Base-by-base conservation (phyloP, 1,140 invertebrate species). In the Bombus turneri region DNA sequence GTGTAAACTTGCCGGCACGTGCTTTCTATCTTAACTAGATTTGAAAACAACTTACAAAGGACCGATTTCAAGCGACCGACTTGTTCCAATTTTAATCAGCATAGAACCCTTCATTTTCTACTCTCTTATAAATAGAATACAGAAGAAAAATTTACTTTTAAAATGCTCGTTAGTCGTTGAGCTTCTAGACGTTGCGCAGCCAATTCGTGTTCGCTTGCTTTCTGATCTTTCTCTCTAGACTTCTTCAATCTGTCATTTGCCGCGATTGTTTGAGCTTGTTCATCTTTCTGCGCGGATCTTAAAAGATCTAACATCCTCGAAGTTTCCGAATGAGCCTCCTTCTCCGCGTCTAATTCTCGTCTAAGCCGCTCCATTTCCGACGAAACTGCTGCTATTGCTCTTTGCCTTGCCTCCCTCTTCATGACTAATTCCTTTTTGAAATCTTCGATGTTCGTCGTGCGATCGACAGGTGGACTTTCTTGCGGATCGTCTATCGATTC, bases 311-410 rank as follows among this genome's bases (percentile, higher is more conserved):
- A 77, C 12, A 93, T 83, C 77, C 87, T 93, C 0, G 91, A 93
- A 10, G 94, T 95, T 83, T 95, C 93, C 43, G 92, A 93, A 90
- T 95, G 94, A 22, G 94, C 94, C n/a, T 92, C 91, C 69, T 94
- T 95, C 79, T 95, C 95, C 18, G 92, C 91, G 68, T 93, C 93
- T 13, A 95, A 84, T 88, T 95, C 95, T 8, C 81, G 84, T 71
- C 93, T 91, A 4, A 95, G 87, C 28, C 93, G 86, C 12, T 95
- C 94, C 94, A 95, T 95, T 85, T 95, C 95, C 0, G 93, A 93
- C 3, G 95, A 95, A 47, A 95, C 93, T 0, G 93, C 93, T 0
- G 94, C 94, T 37, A 95, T 94, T 12, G 95, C 95, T 9, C 93
- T 89, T 68, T 95, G 95, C 64, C 95, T 90, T 0, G 93, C 93